A percentile compares a stretch with the other conserved stretches of the same genome.
Conservation (phyloP, 2,888 invertebrate species). For the Hartigia nigra region DNA sequence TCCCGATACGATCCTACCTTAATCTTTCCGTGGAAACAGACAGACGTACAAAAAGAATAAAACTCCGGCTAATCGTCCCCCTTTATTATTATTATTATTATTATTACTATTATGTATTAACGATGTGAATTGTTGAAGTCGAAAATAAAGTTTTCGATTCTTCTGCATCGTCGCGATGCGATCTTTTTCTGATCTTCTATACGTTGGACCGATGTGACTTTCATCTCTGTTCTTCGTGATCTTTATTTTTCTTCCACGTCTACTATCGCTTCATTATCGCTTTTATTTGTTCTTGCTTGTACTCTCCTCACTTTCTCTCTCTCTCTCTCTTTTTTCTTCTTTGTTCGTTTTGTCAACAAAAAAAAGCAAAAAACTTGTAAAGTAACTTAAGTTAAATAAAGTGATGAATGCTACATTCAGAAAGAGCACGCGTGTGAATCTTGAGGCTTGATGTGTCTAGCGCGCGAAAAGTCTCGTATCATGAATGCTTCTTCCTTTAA, state of each 20-base stretch:
- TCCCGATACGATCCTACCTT: neutral
- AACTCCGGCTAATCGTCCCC: neutral
- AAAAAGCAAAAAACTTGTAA: constrained; percentile 4
- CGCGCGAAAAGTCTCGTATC: neutral
- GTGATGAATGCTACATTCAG: constrained; percentile 6
- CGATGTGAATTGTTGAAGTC: neutral
- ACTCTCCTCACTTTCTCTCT: neutral
- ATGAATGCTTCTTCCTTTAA: neutral
- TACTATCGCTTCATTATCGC: constrained; percentile 3
- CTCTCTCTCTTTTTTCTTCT: neutral
- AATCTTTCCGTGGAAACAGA: neutral
- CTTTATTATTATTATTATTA: neutral
- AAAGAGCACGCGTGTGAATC: neutral
- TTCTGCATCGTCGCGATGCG: neutral
- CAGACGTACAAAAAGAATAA: neutral
- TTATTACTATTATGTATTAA: constrained; percentile 13
- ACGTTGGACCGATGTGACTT: neutral
- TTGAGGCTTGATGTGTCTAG: neutral
- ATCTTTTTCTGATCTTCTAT: neutral
- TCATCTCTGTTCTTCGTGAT: neutral
- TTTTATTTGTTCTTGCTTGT: constrained; percentile 9
- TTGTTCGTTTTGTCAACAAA: neutral
- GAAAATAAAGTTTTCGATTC: constrained; percentile 1
- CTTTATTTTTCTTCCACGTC: constrained; percentile 1
- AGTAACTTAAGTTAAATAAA: constrained; percentile 10